phyloP scores from a whole-genome alignment of 2,888 invertebrate genomes.

The Piscicola geometra region DNA sequence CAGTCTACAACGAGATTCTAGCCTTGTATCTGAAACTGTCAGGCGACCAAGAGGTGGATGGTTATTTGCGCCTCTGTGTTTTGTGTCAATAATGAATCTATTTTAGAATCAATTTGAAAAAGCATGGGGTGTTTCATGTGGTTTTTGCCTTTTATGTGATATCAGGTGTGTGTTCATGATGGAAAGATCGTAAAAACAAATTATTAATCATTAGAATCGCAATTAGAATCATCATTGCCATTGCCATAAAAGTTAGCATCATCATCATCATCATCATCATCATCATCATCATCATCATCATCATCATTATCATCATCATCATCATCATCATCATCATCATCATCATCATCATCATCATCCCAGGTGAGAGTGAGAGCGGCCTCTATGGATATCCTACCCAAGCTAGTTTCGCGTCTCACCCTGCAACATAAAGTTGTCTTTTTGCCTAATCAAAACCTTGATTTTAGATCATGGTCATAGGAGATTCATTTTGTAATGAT shows the following conservation, averaged over 20 bases:
- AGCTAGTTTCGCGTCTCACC: background rate
- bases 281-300: conserved; percentile 16
- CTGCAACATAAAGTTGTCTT: background rate
- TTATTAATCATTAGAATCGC: too few relatives aligned
- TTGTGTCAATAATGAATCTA: background rate
- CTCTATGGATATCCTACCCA: background rate
- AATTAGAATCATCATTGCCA: background rate
- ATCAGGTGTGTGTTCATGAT: background rate
- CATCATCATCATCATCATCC: conserved; percentile 1
- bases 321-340: conserved; percentile 20
- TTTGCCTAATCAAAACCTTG: background rate
- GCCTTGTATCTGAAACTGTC: background rate
- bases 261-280: conserved; percentile 26
- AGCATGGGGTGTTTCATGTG: background rate
- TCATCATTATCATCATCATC: conserved; percentile 18
- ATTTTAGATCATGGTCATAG: too few relatives aligned
- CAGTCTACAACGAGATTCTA: background rate
- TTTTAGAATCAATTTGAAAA: background rate
- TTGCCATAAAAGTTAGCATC: background rate
- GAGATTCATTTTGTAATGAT: too few relatives aligned
- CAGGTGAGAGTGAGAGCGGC: background rate
- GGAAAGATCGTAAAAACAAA: too few relatives aligned
- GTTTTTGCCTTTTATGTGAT: background rate
- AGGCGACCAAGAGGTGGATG: background rate
- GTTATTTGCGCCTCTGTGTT: background rate